These are phyloP conservation scores for Pogonomyrmex californicus DNA, from an alignment of 1,140 invertebrate species.

Conservation along the genomic window DNA sequence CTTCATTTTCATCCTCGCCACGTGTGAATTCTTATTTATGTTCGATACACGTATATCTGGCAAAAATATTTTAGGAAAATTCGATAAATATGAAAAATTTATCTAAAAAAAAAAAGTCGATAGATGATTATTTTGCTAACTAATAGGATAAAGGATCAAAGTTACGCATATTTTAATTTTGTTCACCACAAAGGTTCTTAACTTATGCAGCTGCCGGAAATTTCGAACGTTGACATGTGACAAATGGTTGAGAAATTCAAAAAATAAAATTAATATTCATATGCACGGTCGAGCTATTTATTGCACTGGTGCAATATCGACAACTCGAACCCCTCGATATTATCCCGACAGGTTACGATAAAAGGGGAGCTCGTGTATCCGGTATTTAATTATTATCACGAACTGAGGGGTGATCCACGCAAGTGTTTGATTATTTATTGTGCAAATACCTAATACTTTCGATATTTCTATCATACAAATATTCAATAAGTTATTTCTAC, in stretches of 20 bases:
- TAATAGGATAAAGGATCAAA: background rate
- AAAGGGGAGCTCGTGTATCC: conserved; percentile 78
- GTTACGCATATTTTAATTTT: background rate
- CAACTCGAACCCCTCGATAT: conserved; percentile 79
- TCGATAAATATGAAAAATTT: background rate
- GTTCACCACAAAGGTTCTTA: background rate
- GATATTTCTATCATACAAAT: background rate
- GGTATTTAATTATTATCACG: conserved; percentile 86
- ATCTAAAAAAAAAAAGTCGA: background rate
- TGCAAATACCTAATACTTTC: background rate
- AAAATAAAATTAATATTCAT: conserved; percentile 84
- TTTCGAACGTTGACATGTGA: conserved; percentile 43
- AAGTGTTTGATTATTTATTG: conserved; percentile 72
- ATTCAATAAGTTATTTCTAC: conserved; percentile 20
- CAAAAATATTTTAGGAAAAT: background rate
- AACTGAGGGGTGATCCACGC: conserved; percentile 79
- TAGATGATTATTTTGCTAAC: background rate
- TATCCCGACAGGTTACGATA: conserved; percentile 62
- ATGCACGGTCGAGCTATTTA: conserved; percentile 83
- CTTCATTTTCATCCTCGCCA: background rate
- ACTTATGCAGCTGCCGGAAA: background rate
- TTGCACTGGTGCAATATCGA: conserved; percentile 83
- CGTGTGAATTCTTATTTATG: conserved; percentile 1
- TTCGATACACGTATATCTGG: background rate
- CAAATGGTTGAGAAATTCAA: conserved; percentile 40